These are phyloP conservation scores for Amphimedon queenslandica DNA, from an alignment of 37 sponge, comb jelly and placozoan species.

Conservation along the genomic window DNA sequence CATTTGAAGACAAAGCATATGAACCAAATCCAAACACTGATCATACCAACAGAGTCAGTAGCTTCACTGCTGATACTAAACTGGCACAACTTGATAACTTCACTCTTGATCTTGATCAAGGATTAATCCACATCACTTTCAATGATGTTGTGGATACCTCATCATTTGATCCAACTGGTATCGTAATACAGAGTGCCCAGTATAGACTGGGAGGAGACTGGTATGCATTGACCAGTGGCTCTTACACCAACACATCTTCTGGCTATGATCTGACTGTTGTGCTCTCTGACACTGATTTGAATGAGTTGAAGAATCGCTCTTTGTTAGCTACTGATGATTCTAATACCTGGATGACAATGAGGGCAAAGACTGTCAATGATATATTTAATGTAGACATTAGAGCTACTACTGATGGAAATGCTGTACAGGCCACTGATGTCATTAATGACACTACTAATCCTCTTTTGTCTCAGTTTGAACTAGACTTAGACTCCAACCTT, in stretches of 20 bases:
- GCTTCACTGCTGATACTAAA: slow-evolving; percentile 30
- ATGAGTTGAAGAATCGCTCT: slow-evolving; percentile 54
- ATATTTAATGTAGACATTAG: slow-evolving; percentile 44
- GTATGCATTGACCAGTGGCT: slow-evolving; percentile 46
- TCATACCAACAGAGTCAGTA: not conserved
- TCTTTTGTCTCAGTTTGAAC: slow-evolving; percentile 34
- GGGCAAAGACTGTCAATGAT: slow-evolving; percentile 58
- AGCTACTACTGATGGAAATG: slow-evolving; percentile 70
- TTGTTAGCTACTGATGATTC: slow-evolving; percentile 48
- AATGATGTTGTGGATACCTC: slow-evolving; percentile 68
- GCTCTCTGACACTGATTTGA: slow-evolving; percentile 65
- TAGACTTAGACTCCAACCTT: slow-evolving; percentile 55
- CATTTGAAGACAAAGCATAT: slow-evolving; percentile 52
- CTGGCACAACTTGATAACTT: slow-evolving; percentile 39
- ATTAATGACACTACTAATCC: slow-evolving; percentile 67
- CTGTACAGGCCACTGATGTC: slow-evolving; percentile 36
- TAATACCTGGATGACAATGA: slow-evolving; percentile 70
- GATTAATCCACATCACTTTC: slow-evolving; percentile 65
- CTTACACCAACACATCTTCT: slow-evolving; percentile 17
- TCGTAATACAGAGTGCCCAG: slow-evolving; percentile 60
- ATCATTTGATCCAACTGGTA: slow-evolving; percentile 58
- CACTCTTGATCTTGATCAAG: slow-evolving; percentile 67
- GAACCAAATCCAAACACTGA: slow-evolving; percentile 31
- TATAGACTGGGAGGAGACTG: slow-evolving; percentile 30
- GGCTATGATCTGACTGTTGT: slow-evolving; percentile 62